Percentiles rank a stretch among this genome's conserved stretches.
These are phyloP conservation scores for Pseudococcus viburni DNA, from an alignment of 2,888 invertebrate species.

Conservation along the genomic window DNA sequence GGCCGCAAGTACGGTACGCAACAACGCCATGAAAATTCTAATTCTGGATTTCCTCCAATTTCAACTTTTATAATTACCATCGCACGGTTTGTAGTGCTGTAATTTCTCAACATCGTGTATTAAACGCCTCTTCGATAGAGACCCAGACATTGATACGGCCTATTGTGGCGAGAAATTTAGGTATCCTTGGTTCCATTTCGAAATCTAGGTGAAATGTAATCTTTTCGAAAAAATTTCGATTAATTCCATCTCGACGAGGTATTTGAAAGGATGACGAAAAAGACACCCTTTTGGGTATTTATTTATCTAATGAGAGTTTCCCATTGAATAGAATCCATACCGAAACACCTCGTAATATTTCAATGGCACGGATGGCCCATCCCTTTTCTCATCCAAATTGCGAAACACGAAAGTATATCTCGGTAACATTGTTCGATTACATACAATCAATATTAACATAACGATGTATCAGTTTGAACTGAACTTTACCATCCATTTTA, in stretches of 20 bases:
- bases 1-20: not conserved
- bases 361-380: not conserved
- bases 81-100: not conserved
- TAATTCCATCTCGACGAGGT: not conserved
- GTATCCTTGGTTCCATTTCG: not conserved
- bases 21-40: conserved; percentile 25
- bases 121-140: not conserved
- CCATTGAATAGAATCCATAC: not conserved
- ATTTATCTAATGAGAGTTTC: not conserved
- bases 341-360: not conserved
- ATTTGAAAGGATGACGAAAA: not conserved
- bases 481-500: not conserved
- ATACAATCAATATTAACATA: conserved; percentile 11
- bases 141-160: not conserved
- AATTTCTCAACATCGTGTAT: conserved; percentile 1
- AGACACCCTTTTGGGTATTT: not conserved
- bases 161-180: not conserved
- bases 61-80: conserved; percentile 39
- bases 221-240: not conserved
- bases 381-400: not conserved
- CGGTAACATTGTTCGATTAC: not conserved
- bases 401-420: not conserved
- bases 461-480: not conserved
- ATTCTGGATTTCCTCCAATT: conserved; percentile 47
- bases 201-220: not conserved